phyloP scores from a whole-genome alignment of 2,113 vertebrate genomes.

The Eurystomus gularis region DNA sequence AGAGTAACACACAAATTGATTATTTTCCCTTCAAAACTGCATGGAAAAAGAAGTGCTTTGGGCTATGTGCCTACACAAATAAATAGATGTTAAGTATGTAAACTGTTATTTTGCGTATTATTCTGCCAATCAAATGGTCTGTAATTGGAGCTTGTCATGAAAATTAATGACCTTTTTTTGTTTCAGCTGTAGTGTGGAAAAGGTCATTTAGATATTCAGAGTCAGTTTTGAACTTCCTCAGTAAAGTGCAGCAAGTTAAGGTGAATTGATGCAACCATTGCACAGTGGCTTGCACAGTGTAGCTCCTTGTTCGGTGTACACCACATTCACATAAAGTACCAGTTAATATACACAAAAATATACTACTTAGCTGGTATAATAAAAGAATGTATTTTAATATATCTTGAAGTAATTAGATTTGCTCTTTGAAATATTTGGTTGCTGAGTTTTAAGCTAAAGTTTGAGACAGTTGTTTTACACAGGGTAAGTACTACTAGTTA shows the following conservation, averaged over 20 bases:
- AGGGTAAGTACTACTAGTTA: neutral
- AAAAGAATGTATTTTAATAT: neutral
- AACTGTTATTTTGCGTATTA: neutral
- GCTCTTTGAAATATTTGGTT: neutral
- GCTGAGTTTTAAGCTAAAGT: neutral
- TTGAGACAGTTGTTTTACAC: neutral
- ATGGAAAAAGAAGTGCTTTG: neutral
- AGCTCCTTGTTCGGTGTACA: neutral
- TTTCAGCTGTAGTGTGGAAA: neutral
- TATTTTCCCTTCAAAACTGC: neutral
- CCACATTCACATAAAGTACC: neutral
- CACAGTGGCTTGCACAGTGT: neutral
- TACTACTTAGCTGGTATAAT: neutral
- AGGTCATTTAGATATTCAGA: neutral
- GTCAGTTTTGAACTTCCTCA: neutral
- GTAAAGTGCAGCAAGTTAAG: neutral
- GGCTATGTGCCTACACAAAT: neutral
- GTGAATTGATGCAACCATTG: neutral
- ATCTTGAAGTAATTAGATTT: neutral
- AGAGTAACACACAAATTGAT: neutral
- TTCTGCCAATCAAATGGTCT: neutral
- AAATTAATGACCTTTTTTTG: neutral
- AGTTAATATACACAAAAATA: neutral
- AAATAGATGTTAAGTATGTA: neutral
- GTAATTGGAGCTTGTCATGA: neutral